Conservation (phyloP, 2,888 invertebrate genomes). For the Epirrita christyi region DNA sequence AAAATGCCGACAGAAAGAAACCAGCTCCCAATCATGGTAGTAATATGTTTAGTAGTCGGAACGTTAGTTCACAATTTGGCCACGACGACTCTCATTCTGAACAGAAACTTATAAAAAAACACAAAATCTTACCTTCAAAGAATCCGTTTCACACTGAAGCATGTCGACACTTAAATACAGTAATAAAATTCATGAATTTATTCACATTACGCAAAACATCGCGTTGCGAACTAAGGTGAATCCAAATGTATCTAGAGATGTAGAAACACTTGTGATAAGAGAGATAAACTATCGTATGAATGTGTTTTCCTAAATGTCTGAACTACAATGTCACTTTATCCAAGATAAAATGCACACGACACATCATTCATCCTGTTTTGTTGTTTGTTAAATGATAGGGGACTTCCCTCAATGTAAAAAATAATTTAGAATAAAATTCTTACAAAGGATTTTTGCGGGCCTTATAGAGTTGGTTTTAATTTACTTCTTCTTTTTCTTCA, state of each 20-base stretch:
- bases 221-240: no score
- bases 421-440: no score
- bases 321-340: slow-evolving; percentile 14
- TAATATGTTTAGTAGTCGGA: no score
- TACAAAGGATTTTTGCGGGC: no score
- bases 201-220: slow-evolving; percentile 16
- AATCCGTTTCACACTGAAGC: slow-evolving; percentile 64
- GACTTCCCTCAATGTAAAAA: background rate
- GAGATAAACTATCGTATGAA: slow-evolving; percentile 18
- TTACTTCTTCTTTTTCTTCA: no score
- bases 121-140: slow-evolving; percentile 56
- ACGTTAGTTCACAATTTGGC: no score
- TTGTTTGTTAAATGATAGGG: background rate
- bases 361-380: background rate
- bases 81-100: no score
- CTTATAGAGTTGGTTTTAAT: no score
- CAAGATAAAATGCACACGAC: slow-evolving; percentile 8
- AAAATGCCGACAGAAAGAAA: no score
- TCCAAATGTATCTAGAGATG: slow-evolving; percentile 12
- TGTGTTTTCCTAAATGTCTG: slow-evolving; percentile 11
- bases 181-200: background rate
- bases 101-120: slow-evolving; percentile 4
- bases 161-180: slow-evolving; percentile 43
- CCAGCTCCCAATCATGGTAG: no score
- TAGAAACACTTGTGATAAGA: slow-evolving; percentile 16